Percentiles rank a stretch among this genome's conserved stretches.
Evolutionary conservation across 2,113 vertebrate species (phyloP).

Genomic region (Thinocorus orbignyianus): DNA sequence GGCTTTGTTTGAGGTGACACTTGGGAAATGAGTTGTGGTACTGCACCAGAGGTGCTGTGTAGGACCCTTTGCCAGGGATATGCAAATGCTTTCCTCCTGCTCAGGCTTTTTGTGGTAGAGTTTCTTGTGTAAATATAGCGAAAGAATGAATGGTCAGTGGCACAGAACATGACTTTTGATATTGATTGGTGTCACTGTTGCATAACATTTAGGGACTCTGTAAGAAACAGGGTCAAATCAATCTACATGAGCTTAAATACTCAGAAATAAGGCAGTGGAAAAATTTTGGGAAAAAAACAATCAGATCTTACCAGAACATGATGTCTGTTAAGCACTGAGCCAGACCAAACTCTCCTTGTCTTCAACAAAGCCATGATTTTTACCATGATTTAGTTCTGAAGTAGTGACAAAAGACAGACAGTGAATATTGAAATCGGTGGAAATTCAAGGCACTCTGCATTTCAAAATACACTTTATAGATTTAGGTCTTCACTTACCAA

Average conservation of each 20-base stretch:
- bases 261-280: constrained; percentile 31
- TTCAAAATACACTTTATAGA: background rate
- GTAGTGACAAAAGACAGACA: background rate
- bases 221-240: constrained; percentile 25
- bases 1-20: background rate
- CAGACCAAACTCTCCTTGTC: background rate
- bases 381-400: background rate
- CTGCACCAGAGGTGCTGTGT: background rate
- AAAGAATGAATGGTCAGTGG: background rate
- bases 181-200: constrained; percentile 25
- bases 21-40: background rate
- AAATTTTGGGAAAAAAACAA: background rate
- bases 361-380: background rate
- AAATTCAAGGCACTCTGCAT: background rate
- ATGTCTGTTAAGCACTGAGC: background rate
- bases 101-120: background rate
- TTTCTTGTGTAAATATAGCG: background rate
- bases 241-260: constrained; percentile 29
- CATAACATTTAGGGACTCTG: background rate
- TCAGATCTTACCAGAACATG: background rate
- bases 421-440: background rate
- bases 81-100: background rate
- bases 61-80: background rate
- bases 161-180: background rate
- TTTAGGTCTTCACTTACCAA: background rate